A percentile compares a stretch with the other conserved stretches of the same genome.
phyloP scores from a whole-genome alignment of 2,888 invertebrate species.

The Hydroisotoma schaefferi region DNA sequence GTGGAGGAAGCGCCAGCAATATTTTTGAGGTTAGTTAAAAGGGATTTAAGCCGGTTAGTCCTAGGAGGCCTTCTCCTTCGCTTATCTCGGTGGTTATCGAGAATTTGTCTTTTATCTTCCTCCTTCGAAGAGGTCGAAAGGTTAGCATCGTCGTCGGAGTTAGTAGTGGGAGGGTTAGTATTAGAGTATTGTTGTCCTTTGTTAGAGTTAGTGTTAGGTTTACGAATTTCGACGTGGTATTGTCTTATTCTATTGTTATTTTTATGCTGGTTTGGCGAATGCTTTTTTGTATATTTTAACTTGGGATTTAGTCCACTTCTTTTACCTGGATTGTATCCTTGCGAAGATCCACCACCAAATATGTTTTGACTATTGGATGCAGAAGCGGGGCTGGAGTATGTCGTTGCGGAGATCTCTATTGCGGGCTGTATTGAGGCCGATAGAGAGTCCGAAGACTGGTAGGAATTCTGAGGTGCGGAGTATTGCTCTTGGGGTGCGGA shows the following conservation, averaged over 20 bases:
- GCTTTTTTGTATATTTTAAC: too few relatives aligned
- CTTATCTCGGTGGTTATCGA: too few relatives aligned
- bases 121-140: too few relatives aligned
- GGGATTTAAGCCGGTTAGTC: slow-evolving; percentile 1
- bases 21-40: not conserved
- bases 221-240: not conserved
- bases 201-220: slow-evolving; percentile 1
- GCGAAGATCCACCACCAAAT: slow-evolving; percentile 4
- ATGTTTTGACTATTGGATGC: not conserved
- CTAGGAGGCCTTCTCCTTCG: not conserved
- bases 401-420: slow-evolving; percentile 38
- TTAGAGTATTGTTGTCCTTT: not conserved
- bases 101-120: too few relatives aligned
- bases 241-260: not conserved
- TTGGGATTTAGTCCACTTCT: not conserved
- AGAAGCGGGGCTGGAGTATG: slow-evolving; percentile 26
- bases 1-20: not conserved
- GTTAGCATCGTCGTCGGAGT: too few relatives aligned
- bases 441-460: slow-evolving; percentile 21
- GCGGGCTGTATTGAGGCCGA: slow-evolving; percentile 37
- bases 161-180: not conserved
- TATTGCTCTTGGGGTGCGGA: slow-evolving; percentile 23
- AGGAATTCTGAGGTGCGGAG: slow-evolving; percentile 20
- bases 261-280: too few relatives aligned
- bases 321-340: slow-evolving; percentile 31